Base-by-base conservation (phyloP, 2,797 vertebrate genomes). In the Anabas testudineus region DNA sequence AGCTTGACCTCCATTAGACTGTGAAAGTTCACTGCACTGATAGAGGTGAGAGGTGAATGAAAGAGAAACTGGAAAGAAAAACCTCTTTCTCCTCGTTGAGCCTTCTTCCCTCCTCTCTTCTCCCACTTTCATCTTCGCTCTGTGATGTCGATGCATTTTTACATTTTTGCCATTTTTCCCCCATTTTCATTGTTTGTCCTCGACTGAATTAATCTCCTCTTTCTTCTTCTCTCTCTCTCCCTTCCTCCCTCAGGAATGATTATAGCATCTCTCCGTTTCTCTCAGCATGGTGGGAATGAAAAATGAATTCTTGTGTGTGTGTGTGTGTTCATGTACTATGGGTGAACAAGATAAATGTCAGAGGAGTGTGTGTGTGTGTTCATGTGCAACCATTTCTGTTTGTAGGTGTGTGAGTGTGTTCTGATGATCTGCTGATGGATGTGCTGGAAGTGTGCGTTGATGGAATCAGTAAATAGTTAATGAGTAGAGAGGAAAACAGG, bases 401-500 rank as follows among this genome's bases (percentile, higher is more conserved):
- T 37, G 9, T 67, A 34, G 60, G 56, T 53, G 22, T 34, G 41
- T 45, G 41, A 26, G 41, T 47, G 42, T 32, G 24, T 37, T 18
- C 15, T 67, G 61, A 19, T 19, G 26, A 47, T 53, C 30, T 16
- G 52, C 42, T 54, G 32, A 59, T 74, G 28, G 48, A 62, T 74
- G 70, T 8, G 54, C 7, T 42, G 66, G 70, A 65, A 46, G 36
- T 46, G 53, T 52, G 67, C 21, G 56, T 52, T 65, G 72, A 76
- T 71, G 69, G 74, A 12, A 41, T 53, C 71, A 65, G 79, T 84
- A 87, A 84, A 82, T 82, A 76, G 62, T 87, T 82, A 53, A 87
- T 87, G 76, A 82, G 60, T 19, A 5, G 10, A 56, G 66, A 52
- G 75, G 48, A 67, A 19, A n/a, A 55, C 15, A 15, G 37, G 67